Evolutionary conservation across 2,888 invertebrate species (phyloP).

Genomic region (Sphaeridia pumilis): DNA sequence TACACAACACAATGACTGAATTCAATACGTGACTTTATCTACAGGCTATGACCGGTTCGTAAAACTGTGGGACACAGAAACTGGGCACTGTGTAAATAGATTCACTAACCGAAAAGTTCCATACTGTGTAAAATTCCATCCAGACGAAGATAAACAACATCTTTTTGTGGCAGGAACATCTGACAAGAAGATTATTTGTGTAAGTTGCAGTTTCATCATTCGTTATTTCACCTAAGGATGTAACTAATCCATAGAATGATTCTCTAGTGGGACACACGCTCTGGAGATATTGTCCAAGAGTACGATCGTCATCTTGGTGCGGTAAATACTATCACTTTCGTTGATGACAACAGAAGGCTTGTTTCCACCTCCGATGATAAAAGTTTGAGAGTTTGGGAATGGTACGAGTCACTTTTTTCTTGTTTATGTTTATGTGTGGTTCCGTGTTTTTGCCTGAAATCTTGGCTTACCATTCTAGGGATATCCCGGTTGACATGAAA

Average conservation of each 20-base stretch:
- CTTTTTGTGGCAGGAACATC: conserved; percentile 97
- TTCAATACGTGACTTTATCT: conserved; percentile 8
- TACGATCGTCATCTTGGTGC: conserved; percentile 98
- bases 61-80: conserved; percentile 98
- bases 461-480: conserved; percentile 41
- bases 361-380: conserved; percentile 99
- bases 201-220: conserved; percentile 46
- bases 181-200: conserved; percentile 98
- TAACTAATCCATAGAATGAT: conserved; percentile 15
- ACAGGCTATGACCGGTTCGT: conserved; percentile 85
- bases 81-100: conserved; percentile 68
- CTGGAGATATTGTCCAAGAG: conserved; percentile 91
- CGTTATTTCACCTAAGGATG: background rate
- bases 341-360: conserved; percentile 94
- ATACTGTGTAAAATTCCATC: conserved; percentile 96
- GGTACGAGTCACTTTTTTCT: conserved; percentile 47
- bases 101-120: conserved; percentile 96
- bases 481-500: conserved; percentile 98
- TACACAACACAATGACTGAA: conserved; percentile 15
- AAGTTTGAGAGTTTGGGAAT: conserved; percentile 97
- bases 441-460: background rate
- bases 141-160: conserved; percentile 92
- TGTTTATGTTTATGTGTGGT: background rate
- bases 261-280: conserved; percentile 84
- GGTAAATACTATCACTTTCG: conserved; percentile 97